These are phyloP conservation scores for Anthopleura sola DNA, from an alignment of 64 coral and sea anemone genomes.

Conservation along the genomic window DNA sequence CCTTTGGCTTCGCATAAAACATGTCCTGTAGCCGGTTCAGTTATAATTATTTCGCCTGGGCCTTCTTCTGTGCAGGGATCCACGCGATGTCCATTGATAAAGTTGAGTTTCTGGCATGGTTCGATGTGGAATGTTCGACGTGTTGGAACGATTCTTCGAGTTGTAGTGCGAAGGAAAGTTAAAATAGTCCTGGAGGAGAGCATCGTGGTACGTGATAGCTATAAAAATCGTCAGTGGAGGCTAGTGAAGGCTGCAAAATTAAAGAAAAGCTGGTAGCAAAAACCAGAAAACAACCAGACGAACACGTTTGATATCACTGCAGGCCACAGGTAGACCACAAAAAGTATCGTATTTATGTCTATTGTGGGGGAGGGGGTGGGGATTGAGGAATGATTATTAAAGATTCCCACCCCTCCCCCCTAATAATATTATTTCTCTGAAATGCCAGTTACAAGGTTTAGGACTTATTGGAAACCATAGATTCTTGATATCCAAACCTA, in stretches of 20 bases:
- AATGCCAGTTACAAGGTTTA: too few relatives aligned
- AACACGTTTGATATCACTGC: background rate
- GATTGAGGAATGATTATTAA: too few relatives aligned
- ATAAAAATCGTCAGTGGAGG: background rate
- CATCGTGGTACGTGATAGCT: background rate
- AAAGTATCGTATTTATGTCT: too few relatives aligned
- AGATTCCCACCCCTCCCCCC: too few relatives aligned
- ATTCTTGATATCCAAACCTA: too few relatives aligned
- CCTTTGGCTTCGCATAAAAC: conserved; percentile 70
- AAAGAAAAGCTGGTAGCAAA: background rate
- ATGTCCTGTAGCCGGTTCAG: conserved; percentile 77
- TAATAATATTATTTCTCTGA: too few relatives aligned
- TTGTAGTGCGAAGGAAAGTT: background rate
- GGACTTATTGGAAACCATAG: too few relatives aligned
- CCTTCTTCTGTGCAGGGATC: conserved; percentile 70
- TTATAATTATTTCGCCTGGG: conserved; percentile 32
- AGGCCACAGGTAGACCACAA: background rate
- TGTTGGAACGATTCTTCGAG: background rate
- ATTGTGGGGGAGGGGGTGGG: too few relatives aligned
- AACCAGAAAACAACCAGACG: too few relatives aligned
- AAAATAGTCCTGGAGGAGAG: background rate
- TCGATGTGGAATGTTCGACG: background rate
- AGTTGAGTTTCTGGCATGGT: conserved; percentile 67
- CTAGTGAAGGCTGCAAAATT: background rate
- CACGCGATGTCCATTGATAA: conserved; percentile 56